Evolutionary conservation across 53 echinoderm and acorn worm genomes (phyloP), one percentile per base, ranked within the genome.

Genomic region (Hippasteria phrygiana): DNA sequence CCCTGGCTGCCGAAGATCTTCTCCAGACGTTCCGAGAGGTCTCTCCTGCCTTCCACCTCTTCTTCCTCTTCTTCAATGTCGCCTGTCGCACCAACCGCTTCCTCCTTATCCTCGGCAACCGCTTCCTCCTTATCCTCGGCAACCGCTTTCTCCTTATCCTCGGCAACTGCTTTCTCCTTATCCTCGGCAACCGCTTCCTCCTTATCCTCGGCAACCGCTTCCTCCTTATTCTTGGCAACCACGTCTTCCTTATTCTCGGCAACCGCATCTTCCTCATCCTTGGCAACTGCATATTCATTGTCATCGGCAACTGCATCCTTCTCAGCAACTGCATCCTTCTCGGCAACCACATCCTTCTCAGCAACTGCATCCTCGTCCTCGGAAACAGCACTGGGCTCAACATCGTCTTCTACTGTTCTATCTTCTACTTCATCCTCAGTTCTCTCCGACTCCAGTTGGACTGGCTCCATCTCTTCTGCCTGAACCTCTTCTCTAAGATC

Each of bases 1-100:
- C 85, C 85, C 85, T 46, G 85, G 64, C 22, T 70, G 22, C 85
- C 85, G 24, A 85, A 85, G 50, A 85, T 85, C 85, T 71, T 85
- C 38, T 85, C 85, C 47, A 85, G 85, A 17, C 85, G 70, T 37
- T 85, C 85, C 3, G 85, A 85, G 40, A 85, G 46, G 53, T 85
- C 69, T 71, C 85, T 85, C 71, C 85, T 69, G 45, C 85, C 85
- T 50, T 71, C 85, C 7, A 0, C 53, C 7, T 46, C 39, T n/a
- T 40, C 79, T 20, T 71, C 79, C 3, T 79, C 89, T 0, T 79
- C 79, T 62, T 88, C 85, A 20, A 42, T 45, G n/a, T 34, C 71
- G 13, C 40, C 75, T 18, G 43, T 64, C 24, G n/a, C 37, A 4
- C 59, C 63, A 76, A 63, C 67, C 39, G 35, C 73, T 45, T 71